A percentile compares a stretch with the other conserved stretches of the same genome.
Evolutionary conservation across 2,797 vertebrate genomes (phyloP).

Genomic region (Podarcis siculus): DNA sequence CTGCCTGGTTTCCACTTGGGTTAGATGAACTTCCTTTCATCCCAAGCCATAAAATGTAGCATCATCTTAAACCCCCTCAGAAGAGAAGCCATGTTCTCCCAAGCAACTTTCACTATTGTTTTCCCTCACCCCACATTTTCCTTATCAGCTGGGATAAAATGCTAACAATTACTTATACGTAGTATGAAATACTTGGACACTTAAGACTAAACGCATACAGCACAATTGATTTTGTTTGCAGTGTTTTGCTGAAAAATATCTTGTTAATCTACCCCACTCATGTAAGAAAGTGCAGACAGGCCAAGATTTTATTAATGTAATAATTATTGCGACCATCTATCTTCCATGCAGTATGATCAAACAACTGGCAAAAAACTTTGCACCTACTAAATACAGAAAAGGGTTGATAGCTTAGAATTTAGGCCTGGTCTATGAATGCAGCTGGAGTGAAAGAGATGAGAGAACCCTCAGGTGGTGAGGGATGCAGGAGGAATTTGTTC

Average conservation of each 20-base stretch:
- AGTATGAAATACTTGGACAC: constrained; percentile 67
- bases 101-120: constrained; percentile 26
- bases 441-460: not conserved
- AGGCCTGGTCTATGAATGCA: not conserved
- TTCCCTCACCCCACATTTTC: constrained; percentile 18
- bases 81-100: not conserved
- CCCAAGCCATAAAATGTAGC: no score
- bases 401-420: no score
- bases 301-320: constrained; percentile 17
- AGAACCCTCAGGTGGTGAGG: not conserved
- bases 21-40: not conserved
- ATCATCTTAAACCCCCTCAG: no score
- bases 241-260: constrained; percentile 53
- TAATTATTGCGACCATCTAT: constrained; percentile 44
- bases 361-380: constrained; percentile 12
- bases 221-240: constrained; percentile 55
- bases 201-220: constrained; percentile 46
- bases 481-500: no score
- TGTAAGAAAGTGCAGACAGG: constrained; percentile 42
- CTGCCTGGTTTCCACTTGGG: not conserved
- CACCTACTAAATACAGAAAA: not conserved
- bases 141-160: constrained; percentile 27
- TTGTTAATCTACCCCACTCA: constrained; percentile 55
- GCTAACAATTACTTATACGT: constrained; percentile 34
- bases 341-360: constrained; percentile 34